A percentile compares a stretch with the other conserved stretches of the same genome.
Evolutionary conservation across 2,797 vertebrate species (phyloP).

Genomic region (Falco rusticolus): DNA sequence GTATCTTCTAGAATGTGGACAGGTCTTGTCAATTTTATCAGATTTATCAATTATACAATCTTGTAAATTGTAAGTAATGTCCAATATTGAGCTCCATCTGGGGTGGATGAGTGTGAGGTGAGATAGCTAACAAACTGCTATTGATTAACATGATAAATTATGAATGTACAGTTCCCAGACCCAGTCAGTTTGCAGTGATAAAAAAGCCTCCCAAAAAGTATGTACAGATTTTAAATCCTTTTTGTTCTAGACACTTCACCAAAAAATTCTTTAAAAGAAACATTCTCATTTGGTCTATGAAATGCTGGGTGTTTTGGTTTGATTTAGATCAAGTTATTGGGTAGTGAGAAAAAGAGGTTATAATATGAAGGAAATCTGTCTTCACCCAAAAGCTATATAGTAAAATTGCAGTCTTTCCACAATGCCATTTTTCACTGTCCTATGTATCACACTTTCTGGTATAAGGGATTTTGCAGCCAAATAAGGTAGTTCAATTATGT

Average conservation of each 20-base stretch:
- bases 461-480: constrained; percentile 43
- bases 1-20: background rate
- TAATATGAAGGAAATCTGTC: background rate
- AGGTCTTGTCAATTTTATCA: background rate
- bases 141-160: constrained; percentile 16
- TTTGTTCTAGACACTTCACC: background rate
- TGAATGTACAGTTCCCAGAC: background rate
- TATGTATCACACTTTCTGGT: constrained; percentile 25
- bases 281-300: background rate
- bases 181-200: background rate
- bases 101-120: fast-evolving
- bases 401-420: background rate
- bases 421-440: constrained; percentile 61
- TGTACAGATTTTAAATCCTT: background rate
- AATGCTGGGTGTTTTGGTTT: background rate
- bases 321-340: background rate
- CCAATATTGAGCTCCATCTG: background rate
- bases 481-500: constrained; percentile 47
- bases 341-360: background rate
- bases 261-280: background rate
- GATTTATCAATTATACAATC: no score
- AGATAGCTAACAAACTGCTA: background rate
- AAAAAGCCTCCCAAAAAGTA: background rate
- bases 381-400: background rate
- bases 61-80: background rate